Evolutionary conservation across 2,113 vertebrate species (phyloP).

Genomic region (Capreolus pygargus): DNA sequence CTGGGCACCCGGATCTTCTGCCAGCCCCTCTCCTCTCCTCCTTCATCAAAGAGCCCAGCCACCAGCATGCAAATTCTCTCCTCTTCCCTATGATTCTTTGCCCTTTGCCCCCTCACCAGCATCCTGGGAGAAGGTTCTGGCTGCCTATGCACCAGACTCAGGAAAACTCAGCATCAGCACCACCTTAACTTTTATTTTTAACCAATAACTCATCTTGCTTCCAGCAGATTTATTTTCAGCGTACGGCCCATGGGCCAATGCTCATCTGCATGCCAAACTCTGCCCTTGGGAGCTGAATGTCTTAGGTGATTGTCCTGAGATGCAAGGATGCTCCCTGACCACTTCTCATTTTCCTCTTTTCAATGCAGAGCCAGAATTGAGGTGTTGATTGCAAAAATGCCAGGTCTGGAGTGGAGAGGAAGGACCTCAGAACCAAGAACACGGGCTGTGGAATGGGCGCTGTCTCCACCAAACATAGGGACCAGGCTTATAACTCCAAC

Average conservation of each 20-base stretch:
- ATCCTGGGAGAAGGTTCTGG: neutral
- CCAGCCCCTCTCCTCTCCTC: neutral
- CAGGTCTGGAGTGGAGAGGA: neutral
- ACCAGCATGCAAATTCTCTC: neutral
- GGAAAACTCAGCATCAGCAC: neutral
- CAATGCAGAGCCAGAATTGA: neutral
- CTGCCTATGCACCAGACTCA: neutral
- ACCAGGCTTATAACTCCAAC: neutral
- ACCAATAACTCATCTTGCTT: neutral
- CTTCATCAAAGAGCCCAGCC: no score
- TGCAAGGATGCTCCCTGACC: neutral
- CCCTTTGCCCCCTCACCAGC: neutral
- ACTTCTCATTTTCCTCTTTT: neutral
- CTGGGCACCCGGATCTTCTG: neutral
- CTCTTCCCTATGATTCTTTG: neutral
- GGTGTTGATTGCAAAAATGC: neutral
- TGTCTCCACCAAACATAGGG: neutral
- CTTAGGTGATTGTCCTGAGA: neutral
- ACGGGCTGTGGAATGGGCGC: accelerated
- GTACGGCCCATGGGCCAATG: neutral
- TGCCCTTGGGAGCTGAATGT: neutral
- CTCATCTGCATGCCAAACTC: slow-evolving; percentile 14
- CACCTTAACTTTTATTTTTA: slow-evolving; percentile 31
- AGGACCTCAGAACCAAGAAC: no score
- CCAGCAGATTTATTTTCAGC: slow-evolving; percentile 33